Evolutionary conservation across 2,797 vertebrate species (phyloP), one percentile per base, ranked within the genome.

Genomic region (Otolemur crassicaudatus): DNA sequence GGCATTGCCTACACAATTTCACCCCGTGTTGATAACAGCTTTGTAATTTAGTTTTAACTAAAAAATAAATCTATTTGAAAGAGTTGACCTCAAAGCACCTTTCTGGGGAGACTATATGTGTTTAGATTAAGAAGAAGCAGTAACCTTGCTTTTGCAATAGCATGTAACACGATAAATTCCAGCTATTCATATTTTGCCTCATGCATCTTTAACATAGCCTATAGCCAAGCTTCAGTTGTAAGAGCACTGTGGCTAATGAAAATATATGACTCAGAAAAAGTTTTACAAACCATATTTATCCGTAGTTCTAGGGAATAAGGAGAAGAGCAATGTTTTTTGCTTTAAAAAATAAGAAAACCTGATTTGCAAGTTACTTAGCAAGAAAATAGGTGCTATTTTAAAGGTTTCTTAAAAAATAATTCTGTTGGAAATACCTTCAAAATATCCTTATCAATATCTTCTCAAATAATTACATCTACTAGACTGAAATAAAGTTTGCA

Each of bases 201-300:
- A 96, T 96, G 58, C 88, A 88, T 63, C 89, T 94, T 98, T 97
- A 95, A 85, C 72, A 95, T 46, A 93, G 92, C 91, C 97, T 29
- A 60, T 93, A 93, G 86, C 79, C 80, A 95, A 97, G 46, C 27
- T 96, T 90, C 53, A 89, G 77, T 7, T 31, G 20, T 94, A 95
- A 72, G 4, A 7, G 83, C 70, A 65, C 61, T 85, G 56, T 87
- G 79, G 58, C 56, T 93, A 88, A 94, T 27, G 58, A 94, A 92
- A 97, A 95, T 56, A 80, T 72, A 70, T 72, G 85, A 95, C 1
- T 2, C 10, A 2, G 73, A 83, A 97, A 96, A 75, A 86, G 76
- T 87, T 95, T 93, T 91, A 97, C 79, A 87, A 89, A 83, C 72
- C 27, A 89, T 10, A 92, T 34, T 67, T 53, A 40, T 69, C 34